Conservation (phyloP, 2,113 vertebrate genomes). For the Pycnonotus jocosus region DNA sequence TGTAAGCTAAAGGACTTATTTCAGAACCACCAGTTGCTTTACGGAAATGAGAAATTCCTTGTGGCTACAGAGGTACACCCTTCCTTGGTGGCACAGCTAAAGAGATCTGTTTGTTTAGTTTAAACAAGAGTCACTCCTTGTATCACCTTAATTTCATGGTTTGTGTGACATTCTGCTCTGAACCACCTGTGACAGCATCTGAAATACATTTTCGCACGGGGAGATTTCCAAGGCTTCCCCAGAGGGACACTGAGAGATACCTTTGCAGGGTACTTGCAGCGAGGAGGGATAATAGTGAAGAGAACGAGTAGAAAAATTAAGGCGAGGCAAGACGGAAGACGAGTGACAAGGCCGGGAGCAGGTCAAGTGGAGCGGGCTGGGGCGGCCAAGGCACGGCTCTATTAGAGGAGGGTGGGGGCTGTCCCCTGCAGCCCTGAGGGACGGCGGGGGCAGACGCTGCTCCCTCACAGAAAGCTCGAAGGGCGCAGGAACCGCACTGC, state of each 20-base stretch:
- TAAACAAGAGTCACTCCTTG: background rate
- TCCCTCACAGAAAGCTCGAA: background rate
- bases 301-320: rapidly evolving
- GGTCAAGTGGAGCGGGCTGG: rapidly evolving
- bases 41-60: background rate
- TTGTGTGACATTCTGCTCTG: background rate
- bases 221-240: background rate
- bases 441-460: background rate
- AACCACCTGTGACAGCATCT: background rate
- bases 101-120: background rate
- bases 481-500: rapidly evolving
- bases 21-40: background rate
- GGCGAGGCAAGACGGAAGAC: background rate
- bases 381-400: too few relatives aligned
- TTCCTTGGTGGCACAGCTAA: background rate
- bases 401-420: rapidly evolving
- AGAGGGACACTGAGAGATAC: background rate
- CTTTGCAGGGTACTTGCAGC: background rate
- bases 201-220: background rate
- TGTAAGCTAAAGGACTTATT: background rate
- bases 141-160: background rate
- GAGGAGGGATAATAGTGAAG: background rate
- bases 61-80: background rate
- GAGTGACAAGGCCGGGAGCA: rapidly evolving
- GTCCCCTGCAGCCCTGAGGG: background rate